These are phyloP conservation scores for Scaptomyza cyrtandrae DNA, from an alignment of 2,888 invertebrate species.

Conservation along the genomic window DNA sequence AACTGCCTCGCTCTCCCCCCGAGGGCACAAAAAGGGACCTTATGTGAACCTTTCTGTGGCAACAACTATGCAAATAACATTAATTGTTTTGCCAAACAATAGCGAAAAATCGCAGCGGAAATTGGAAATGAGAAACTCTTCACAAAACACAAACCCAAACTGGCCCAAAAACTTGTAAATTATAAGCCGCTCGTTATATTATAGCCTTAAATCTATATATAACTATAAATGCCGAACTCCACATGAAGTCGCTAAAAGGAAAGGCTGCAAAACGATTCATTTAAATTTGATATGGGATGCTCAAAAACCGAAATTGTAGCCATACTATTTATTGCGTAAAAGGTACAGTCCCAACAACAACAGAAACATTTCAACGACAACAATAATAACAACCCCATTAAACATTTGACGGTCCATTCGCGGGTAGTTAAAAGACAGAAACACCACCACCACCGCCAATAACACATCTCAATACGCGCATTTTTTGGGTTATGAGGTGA, in stretches of 20 bases:
- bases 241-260: conserved; percentile 62
- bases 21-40: conserved; percentile 43
- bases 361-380: conserved; percentile 17
- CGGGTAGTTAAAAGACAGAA: conserved; percentile 67
- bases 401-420: conserved; percentile 75
- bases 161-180: conserved; percentile 52
- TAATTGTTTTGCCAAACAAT: conserved; percentile 78
- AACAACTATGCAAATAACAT: conserved; percentile 74
- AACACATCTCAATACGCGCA: conserved; percentile 15
- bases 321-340: conserved; percentile 11
- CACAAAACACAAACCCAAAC: conserved; percentile 2
- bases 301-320: conserved; percentile 43
- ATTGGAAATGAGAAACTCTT: conserved; percentile 54
- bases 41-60: conserved; percentile 54
- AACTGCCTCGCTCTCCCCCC: conserved; percentile 20
- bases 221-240: conserved; percentile 49
- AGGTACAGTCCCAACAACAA: conserved; percentile 61
- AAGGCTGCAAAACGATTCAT: conserved; percentile 65
- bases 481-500: conserved; percentile 77
- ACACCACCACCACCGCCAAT: conserved; percentile 58
- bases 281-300: conserved; percentile 79
- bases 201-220: conserved; percentile 68
- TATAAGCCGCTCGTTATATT: conserved; percentile 54
- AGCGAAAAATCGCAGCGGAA: conserved; percentile 50
- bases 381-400: conserved; percentile 72